A percentile compares a stretch with the other conserved stretches of the same genome.
Conservation (phyloP, 2,113 vertebrate species). For the Clarias macrocephalus region DNA sequence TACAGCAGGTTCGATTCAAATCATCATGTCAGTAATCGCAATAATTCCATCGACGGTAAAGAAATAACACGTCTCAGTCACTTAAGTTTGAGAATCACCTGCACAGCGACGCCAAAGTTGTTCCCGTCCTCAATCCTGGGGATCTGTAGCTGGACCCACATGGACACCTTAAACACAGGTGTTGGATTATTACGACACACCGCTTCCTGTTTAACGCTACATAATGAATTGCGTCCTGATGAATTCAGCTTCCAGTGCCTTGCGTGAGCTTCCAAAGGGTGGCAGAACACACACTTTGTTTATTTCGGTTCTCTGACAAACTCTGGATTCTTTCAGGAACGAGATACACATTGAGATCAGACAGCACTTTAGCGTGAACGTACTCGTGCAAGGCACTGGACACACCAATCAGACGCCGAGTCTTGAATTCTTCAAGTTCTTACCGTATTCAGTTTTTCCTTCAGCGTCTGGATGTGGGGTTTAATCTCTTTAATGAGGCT, state of each 20-base stretch:
- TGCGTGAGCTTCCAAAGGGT: background rate
- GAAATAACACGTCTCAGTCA: background rate
- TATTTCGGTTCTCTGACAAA: too few relatives aligned
- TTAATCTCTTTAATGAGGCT: conserved; percentile 76
- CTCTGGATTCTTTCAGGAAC: background rate
- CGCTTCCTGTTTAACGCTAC: background rate
- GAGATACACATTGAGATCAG: background rate
- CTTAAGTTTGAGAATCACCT: conserved; percentile 67
- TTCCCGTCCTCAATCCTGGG: conserved; percentile 89
- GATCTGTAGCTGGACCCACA: conserved; percentile 88
- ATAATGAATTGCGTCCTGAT: background rate
- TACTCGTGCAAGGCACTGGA: background rate
- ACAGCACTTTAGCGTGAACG: too few relatives aligned
- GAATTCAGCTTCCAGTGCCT: background rate
- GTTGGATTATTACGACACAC: background rate
- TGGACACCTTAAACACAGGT: conserved; percentile 73
- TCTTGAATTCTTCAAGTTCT: conserved; percentile 39
- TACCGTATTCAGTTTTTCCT: conserved; percentile 85
- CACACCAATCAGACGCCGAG: background rate
- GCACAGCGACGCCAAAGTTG: conserved; percentile 91
- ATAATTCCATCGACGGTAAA: too few relatives aligned
- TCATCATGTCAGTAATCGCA: background rate
- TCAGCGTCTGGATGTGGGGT: conserved; percentile 81
- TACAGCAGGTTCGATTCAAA: background rate
- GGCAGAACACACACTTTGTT: too few relatives aligned